These are phyloP conservation scores for Pollimyrus isidori DNA, from an alignment of 2,113 vertebrate species.

Conservation along the genomic window DNA sequence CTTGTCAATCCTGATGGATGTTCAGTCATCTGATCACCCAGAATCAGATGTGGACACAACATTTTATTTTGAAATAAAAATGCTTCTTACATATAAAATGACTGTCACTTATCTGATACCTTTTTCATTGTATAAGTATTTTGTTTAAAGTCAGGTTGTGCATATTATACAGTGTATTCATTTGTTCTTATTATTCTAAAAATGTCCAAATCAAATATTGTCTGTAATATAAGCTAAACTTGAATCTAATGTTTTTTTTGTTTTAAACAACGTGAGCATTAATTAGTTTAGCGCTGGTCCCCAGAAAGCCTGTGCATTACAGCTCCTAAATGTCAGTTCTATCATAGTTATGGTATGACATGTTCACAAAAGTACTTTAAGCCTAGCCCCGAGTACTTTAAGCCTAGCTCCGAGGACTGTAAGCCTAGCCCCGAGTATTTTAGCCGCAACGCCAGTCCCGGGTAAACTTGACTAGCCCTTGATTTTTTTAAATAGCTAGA, in stretches of 20 bases:
- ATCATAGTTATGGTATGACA: not conserved
- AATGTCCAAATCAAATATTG: not conserved
- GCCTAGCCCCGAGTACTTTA: no score
- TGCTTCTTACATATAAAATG: not conserved
- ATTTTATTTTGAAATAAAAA: not conserved
- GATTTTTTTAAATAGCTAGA: no score
- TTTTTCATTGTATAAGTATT: not conserved
- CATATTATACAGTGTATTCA: not conserved
- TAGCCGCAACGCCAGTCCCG: no score
- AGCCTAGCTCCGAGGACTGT: no score
- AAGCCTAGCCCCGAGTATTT: no score
- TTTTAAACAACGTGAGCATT: no score
- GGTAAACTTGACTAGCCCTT: no score
- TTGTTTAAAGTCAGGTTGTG: not conserved
- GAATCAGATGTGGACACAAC: not conserved
- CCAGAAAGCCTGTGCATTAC: no score
- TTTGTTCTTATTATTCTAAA: not conserved
- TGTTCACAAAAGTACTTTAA: not conserved
- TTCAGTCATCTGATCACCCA: not conserved
- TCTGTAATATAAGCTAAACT: not conserved
- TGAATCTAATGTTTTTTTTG: not conserved
- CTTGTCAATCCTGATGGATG: not conserved
- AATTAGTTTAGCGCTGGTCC: no score
- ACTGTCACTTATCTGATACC: not conserved
- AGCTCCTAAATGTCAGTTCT: not conserved